These are phyloP conservation scores for Tyto alba DNA, from an alignment of 2,113 vertebrate species.

Conservation along the genomic window DNA sequence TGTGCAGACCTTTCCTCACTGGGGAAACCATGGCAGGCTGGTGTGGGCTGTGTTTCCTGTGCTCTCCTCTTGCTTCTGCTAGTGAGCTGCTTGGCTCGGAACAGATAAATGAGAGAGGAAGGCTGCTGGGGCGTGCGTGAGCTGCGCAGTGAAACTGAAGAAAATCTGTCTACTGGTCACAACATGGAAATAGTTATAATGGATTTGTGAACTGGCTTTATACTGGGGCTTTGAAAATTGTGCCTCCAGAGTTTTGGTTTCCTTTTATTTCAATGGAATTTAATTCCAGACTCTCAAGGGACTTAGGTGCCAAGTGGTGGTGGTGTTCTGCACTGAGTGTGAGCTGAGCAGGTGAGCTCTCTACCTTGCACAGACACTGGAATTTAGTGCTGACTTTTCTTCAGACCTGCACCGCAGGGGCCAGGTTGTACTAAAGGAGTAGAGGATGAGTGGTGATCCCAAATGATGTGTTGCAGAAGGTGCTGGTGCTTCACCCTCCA, in stretches of 20 bases:
- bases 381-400: background rate
- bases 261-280: background rate
- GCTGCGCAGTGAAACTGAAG: background rate
- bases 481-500: background rate
- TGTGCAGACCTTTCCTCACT: rapidly evolving
- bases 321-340: background rate
- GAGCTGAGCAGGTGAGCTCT: background rate
- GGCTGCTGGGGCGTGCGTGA: background rate
- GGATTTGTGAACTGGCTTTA: background rate
- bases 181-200: background rate
- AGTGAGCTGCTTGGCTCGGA: background rate
- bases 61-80: background rate
- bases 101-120: background rate
- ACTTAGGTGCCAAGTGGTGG: background rate
- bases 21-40: rapidly evolving
- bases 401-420: rapidly evolving
- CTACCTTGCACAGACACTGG: background rate
- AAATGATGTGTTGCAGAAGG: background rate
- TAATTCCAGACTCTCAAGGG: background rate
- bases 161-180: background rate
- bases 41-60: background rate
- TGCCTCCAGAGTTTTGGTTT: background rate
- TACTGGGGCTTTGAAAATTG: background rate
- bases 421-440: background rate
- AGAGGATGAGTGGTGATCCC: too few species aligned